Evolutionary conservation across 2,888 invertebrate genomes (phyloP).

Genomic region (Lacanobia oleracea): DNA sequence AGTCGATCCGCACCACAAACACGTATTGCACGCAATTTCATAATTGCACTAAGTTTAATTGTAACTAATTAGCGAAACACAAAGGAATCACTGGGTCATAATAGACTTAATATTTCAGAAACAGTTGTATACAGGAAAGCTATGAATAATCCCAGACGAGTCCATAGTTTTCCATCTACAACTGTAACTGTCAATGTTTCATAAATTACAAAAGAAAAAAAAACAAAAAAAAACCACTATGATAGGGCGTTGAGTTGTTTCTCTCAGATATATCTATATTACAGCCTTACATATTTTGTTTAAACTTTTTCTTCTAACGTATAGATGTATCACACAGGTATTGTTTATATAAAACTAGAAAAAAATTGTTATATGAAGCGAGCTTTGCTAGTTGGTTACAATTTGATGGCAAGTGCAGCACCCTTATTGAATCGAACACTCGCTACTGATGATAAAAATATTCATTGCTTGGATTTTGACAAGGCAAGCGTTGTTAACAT

Average conservation of each 20-base stretch:
- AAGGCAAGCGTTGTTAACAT: not conserved
- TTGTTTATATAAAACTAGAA: slow-evolving; percentile 65
- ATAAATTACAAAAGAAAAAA: slow-evolving; percentile 64
- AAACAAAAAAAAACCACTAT: slow-evolving; percentile 68
- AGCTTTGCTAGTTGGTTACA: slow-evolving; percentile 71
- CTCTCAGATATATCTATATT: slow-evolving; percentile 78
- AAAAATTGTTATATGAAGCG: slow-evolving; percentile 68
- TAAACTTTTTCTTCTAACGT: slow-evolving; percentile 67
- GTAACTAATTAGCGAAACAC: slow-evolving; percentile 67
- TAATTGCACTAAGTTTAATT: slow-evolving; percentile 67
- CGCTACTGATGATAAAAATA: not conserved
- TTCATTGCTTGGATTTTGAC: slow-evolving; percentile 2
- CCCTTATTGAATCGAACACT: not conserved
- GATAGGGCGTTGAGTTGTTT: slow-evolving; percentile 82
- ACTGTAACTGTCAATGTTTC: slow-evolving; percentile 54
- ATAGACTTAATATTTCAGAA: slow-evolving; percentile 59
- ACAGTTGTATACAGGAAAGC: slow-evolving; percentile 55
- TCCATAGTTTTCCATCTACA: slow-evolving; percentile 57
- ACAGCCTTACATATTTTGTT: slow-evolving; percentile 78
- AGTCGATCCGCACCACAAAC: slow-evolving; percentile 53
- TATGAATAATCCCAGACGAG: slow-evolving; percentile 52
- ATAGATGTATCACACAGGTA: slow-evolving; percentile 83
- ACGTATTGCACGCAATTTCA: slow-evolving; percentile 65
- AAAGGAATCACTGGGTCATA: slow-evolving; percentile 62
- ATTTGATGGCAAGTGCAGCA: slow-evolving; percentile 25